Evolutionary conservation across 1,140 invertebrate species (phyloP).

Genomic region (Carposina sasakii): DNA sequence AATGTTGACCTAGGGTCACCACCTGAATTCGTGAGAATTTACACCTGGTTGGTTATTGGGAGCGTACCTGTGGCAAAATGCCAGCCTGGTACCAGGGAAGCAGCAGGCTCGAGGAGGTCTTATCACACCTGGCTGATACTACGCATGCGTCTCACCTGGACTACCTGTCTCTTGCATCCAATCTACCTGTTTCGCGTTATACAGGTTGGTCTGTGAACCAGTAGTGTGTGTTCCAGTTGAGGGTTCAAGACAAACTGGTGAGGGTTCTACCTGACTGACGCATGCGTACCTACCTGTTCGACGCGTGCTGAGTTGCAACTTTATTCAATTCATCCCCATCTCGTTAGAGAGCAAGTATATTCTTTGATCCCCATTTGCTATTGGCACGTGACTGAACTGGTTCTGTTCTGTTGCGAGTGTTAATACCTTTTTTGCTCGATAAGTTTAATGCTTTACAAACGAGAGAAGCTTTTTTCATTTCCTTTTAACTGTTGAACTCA

Average conservation of each 20-base stretch:
- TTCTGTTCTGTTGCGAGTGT: no score
- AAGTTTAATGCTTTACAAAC: no score
- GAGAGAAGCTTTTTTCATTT: no score
- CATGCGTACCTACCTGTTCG: conserved; percentile 4
- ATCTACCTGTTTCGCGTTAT: not conserved
- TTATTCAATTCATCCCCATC: no score
- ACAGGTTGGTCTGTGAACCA: no score
- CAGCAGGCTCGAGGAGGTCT: conserved; percentile 42
- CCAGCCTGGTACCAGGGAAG: conserved; percentile 65
- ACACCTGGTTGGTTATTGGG: conserved; percentile 58
- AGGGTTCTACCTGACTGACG: not conserved
- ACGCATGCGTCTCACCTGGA: conserved; percentile 58
- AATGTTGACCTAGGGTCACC: conserved; percentile 38
- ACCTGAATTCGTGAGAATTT: conserved; percentile 38
- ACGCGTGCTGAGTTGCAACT: not conserved
- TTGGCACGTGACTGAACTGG: no score
- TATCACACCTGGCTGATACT: conserved; percentile 23
- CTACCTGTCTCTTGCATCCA: conserved; percentile 40
- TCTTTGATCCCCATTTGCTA: no score
- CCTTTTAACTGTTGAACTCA: no score
- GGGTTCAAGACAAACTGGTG: not conserved
- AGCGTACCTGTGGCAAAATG: conserved; percentile 72
- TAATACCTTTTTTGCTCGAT: no score
- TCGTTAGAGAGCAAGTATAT: no score
- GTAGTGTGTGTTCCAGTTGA: not conserved